Base-by-base conservation (phyloP, 2,113 vertebrate species). In the Periophthalmodon schlosseri region DNA sequence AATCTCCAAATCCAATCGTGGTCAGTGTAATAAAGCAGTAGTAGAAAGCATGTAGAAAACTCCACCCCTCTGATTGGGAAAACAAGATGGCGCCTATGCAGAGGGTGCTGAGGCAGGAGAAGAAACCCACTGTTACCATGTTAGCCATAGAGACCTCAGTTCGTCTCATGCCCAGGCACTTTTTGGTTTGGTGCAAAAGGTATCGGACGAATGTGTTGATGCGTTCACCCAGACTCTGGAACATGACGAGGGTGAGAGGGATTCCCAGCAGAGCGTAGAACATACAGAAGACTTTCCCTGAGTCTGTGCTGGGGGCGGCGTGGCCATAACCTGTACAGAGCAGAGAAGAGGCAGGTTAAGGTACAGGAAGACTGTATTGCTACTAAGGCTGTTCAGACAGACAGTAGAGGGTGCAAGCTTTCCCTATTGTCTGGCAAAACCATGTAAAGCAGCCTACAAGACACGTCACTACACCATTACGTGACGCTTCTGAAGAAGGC, bases 11-110 rank as follows among this genome's bases (percentile, higher is more conserved):
- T 0, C 93, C 97, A 15, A 99, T 99, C 83, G 97, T 98, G 91
- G 97, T 99, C 76, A 99, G 96, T 6, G 97, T 99, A 91, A 99
- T 99, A 91, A 99, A 99, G 92, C 97, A 99, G 91, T 96, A 99
- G 91, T 99, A 99, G 82, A 96, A 99, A 72, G 97, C 97, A 39
- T 99, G 96, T 90, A 99, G 97, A 93, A 98, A 99, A 87, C 95
- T 98, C 97, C 97, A 99, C 72, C 92, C 95, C 93, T 99, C 97
- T 0, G 96, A 96, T 90, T 95, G 93, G 61, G 97, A 98, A 93
- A 99, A 99, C 54, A 96, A 96, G 0, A 92, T 87, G 0, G 97
- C 97, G 47, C 97, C 97, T 0, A 98, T 75, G 70, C 96, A 98
- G 68, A 99, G 93, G 0, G 97, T 99, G 94, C 95, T 93, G 69